These are phyloP conservation scores for Penaeus chinensis DNA, from an alignment of 1,140 invertebrate genomes.

Conservation along the genomic window DNA sequence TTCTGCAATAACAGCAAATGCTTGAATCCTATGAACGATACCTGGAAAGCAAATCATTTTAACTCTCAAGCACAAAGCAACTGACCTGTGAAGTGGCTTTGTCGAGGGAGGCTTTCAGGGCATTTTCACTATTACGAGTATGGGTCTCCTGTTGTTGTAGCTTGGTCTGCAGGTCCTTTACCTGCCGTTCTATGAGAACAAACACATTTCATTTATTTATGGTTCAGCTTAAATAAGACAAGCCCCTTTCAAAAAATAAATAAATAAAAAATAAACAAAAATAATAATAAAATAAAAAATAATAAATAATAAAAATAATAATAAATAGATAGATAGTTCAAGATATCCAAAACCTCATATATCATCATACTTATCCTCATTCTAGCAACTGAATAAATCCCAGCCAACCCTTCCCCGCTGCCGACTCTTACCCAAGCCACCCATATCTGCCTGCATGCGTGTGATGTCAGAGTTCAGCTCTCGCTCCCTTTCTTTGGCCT, in stretches of 20 bases:
- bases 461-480: conserved; percentile 38
- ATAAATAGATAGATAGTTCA: no score
- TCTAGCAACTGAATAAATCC: no score
- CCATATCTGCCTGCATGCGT: conserved; percentile 39
- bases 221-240: no score
- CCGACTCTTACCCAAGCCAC: conserved; percentile 18
- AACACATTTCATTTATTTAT: neutral
- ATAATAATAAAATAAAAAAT: no score
- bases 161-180: conserved; percentile 41
- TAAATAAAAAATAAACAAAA: no score
- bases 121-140: conserved; percentile 39
- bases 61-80: conserved; percentile 67
- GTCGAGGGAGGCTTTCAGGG: conserved; percentile 47
- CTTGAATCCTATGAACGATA: neutral
- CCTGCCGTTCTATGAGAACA: conserved; percentile 24
- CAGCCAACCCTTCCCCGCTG: no score
- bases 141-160: conserved; percentile 41
- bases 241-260: no score
- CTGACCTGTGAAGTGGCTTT: conserved; percentile 44
- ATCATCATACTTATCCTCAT: no score
- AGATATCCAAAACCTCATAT: no score
- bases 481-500: conserved; percentile 41
- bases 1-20: no score
- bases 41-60: neutral
- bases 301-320: no score